Conservation (phyloP, 2,797 vertebrate species). For the Schizopygopsis pylzovi region DNA sequence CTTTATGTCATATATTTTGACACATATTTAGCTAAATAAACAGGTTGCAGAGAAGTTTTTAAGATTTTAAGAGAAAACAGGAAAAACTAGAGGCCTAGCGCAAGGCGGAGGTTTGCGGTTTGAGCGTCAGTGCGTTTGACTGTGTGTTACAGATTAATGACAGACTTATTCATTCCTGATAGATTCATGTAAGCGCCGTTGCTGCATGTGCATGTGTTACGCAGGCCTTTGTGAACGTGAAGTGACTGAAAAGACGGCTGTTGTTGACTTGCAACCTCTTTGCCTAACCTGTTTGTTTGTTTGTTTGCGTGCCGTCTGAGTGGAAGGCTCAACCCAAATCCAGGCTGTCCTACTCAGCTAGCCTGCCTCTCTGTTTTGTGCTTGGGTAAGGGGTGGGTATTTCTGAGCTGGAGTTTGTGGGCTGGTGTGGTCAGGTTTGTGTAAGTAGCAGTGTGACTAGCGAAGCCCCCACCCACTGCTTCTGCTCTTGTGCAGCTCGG, state of each 20-base stretch:
- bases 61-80: slow-evolving; percentile 12
- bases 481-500: slow-evolving; percentile 29
- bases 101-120: slow-evolving; percentile 31
- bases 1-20: slow-evolving; percentile 10
- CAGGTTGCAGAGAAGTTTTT: slow-evolving; percentile 17
- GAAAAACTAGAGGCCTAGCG: slow-evolving; percentile 38
- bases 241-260: slow-evolving; percentile 9
- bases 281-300: slow-evolving; percentile 24
- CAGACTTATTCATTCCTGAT: slow-evolving; percentile 62
- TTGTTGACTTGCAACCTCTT: slow-evolving; percentile 27
- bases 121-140: slow-evolving; percentile 41
- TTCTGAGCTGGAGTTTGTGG: slow-evolving; percentile 37
- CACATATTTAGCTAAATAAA: slow-evolving; percentile 23
- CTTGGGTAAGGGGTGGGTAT: slow-evolving; percentile 13
- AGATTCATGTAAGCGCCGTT: slow-evolving; percentile 37
- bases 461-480: slow-evolving; percentile 32
- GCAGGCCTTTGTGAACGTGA: slow-evolving; percentile 24
- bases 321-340: slow-evolving; percentile 34
- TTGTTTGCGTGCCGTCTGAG: slow-evolving; percentile 38
- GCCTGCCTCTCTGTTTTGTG: slow-evolving; percentile 28
- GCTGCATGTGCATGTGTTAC: slow-evolving; percentile 34
- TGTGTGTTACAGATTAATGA: slow-evolving; percentile 62
- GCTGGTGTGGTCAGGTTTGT: slow-evolving; percentile 42
- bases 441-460: slow-evolving; percentile 12
- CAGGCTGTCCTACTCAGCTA: slow-evolving; percentile 29